phyloP scores from a whole-genome alignment of 2,888 invertebrate species.

The Drosophila melanosoma region DNA sequence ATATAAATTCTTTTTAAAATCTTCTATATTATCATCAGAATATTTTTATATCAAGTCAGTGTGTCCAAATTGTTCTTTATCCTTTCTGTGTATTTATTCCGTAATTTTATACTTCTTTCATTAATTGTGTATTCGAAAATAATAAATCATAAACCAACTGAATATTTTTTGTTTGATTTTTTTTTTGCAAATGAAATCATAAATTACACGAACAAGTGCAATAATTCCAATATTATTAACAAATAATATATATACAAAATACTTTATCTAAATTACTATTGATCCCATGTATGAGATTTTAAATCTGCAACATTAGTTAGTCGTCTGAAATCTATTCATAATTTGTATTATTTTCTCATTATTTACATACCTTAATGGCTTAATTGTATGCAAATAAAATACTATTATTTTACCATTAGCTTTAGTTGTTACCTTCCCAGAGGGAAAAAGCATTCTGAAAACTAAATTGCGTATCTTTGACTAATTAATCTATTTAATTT shows the following conservation, averaged over 20 bases:
- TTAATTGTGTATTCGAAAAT: not conserved
- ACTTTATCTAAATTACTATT: not conserved
- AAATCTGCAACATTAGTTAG: not conserved
- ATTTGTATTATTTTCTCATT: not conserved
- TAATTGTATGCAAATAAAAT: not conserved
- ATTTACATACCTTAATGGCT: not conserved
- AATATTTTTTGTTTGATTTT: not conserved
- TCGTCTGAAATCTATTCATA: not conserved
- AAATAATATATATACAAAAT: not conserved
- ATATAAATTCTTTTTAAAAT: too few species aligned
- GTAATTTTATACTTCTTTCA: not conserved
- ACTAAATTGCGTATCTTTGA: not conserved
- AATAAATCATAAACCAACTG: not conserved
- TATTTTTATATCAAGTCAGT: too few species aligned
- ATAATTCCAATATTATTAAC: not conserved
- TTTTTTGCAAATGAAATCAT: not conserved
- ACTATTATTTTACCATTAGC: not conserved
- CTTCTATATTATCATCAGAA: too few species aligned
- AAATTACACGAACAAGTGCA: not conserved
- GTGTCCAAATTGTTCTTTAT: too few species aligned
- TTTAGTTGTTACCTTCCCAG: not conserved
- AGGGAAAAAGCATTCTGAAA: not conserved
- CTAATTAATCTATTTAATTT: not conserved
- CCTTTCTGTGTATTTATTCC: not conserved
- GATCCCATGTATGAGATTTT: not conserved